Percentiles rank a stretch among this genome's conserved stretches.
Conservation (phyloP, 2,113 vertebrate genomes). For the Protobothrops flavoviridis region DNA sequence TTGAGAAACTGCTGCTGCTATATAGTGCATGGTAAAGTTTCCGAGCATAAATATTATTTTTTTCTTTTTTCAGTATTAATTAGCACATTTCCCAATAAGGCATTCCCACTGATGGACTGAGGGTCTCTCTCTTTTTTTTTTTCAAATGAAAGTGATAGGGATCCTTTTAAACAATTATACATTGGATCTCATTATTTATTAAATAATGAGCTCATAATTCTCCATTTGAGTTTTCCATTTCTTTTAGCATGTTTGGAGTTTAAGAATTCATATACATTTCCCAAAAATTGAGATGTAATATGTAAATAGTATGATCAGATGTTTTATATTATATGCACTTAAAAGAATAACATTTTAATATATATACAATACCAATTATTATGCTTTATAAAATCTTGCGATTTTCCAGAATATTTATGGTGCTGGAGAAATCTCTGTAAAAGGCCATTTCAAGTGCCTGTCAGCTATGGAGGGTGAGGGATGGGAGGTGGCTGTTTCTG, state of each 20-base stretch:
- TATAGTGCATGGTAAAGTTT: not conserved
- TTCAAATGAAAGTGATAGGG: not conserved
- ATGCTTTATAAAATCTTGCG: not conserved
- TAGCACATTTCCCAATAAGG: not conserved
- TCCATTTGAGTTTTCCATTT: not conserved
- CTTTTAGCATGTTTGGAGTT: not conserved
- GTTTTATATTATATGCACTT: slow-evolving; percentile 28
- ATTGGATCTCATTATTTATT: not conserved
- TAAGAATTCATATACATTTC: not conserved
- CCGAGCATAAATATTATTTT: not conserved
- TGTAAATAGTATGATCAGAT: not conserved
- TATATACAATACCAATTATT: not conserved
- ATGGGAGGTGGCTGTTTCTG: not conserved
- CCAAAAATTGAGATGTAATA: not conserved
- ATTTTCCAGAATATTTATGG: not conserved
- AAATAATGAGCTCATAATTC: not conserved
- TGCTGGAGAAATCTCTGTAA: not conserved
- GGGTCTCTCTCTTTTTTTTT: not conserved
- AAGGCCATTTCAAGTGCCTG: not conserved
- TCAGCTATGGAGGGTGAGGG: not conserved
- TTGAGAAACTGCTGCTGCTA: not conserved
- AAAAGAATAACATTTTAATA: slow-evolving; percentile 1
- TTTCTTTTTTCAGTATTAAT: not conserved
- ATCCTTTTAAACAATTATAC: not conserved
- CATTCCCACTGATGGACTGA: no score